Base-by-base conservation (phyloP, 2,888 invertebrate species). In the Allygus modestus region DNA sequence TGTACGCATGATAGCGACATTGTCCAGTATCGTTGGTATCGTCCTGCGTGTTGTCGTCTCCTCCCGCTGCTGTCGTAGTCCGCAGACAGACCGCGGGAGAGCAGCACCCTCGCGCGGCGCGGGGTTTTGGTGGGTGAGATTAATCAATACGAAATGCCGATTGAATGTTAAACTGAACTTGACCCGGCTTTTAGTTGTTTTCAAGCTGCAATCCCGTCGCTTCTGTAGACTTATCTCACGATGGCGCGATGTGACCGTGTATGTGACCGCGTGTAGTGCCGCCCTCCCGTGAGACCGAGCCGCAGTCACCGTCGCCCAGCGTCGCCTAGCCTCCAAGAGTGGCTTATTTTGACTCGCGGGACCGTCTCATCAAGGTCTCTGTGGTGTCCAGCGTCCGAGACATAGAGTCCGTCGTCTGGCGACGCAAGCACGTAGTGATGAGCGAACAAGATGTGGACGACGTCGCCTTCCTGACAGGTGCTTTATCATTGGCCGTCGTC, bases 361-460 rank as follows among this genome's bases (percentile, higher is more conserved):
- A 90, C 87, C 89, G 89, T 87, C 89, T 91, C 87, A 90, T 91
- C 87, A 91, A 91, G 89, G 90, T 91, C 88, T 91, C 91, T 88
- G 90, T 91, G 87, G 91, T 91, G 87, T 90, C 90, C 88, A 91
- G 91, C 88, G 90, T 90, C 87, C 89, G 90, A 87, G 91, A 90
- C 89, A 89, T 91, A 88, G 91, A 91, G 89, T 90, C 91, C 87
- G 91, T 91, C 89, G 91, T 91, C 89, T 91, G 91, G 91, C 90
- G 91, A 89, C 89, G 91, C 88, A 88, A 88, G 82, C 88, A 90
- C 85, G 89, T 92, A 88, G 94, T 94, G 92, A 96, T 97, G 97
- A 96, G 96, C 91, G 97, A 97, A 90, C 96, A 96, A 91, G 97
- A 97, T 92, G 94, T 97, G 90, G 97, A 97, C 90, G 97, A 97